Base-by-base conservation (phyloP, 2,113 vertebrate species). In the Aspidoscelis tigris region DNA sequence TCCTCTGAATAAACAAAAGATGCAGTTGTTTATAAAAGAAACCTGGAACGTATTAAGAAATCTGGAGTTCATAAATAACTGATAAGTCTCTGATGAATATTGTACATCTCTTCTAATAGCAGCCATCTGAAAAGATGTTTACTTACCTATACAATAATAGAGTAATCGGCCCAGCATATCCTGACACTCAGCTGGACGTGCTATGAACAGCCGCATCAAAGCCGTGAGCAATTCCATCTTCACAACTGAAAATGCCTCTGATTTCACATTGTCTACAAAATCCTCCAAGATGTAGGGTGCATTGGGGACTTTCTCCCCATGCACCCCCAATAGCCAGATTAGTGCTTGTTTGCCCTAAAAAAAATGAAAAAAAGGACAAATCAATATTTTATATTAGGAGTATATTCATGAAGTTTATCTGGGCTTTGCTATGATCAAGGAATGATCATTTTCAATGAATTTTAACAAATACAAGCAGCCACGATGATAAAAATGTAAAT, bases 201-300 rank as follows among this genome's bases (percentile, higher is more conserved):
- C 93, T 83, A 99, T 91, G 92, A 99, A 98, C 8, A 99, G 95
- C 5, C 97, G 96, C 91, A 97, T 64, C 76, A 98, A 64, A 0
- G 98, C 97, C 0, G 97, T 98, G 86, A 99, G 96, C 1, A 99
- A 95, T 94, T 99, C 99, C 96, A 97, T 95, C 93, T 98, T 99
- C 58, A 99, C 97, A 1, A 93, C 94, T 1, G 96, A 89, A 55
- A 95, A 97, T 0, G 92, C 76, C 94, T 99, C 98, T 0, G 94
- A 95, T 89, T 96, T 97, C 86, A 99, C 88, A 0, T 88, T 95
- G 53, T 99, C 98, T 33, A 98, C 97, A 90, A 97, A 97, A 79
- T 95, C 97, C 93, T 99, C 98, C 90, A 99, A 47, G 0, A 98
- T 94, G 43, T 99, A 99, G 41, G 99, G 98, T 76, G 98, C 97